A percentile compares a stretch with the other conserved stretches of the same genome.
Evolutionary conservation across 2,888 invertebrate species (phyloP).

Genomic region (Chloroclystis v-ata): DNA sequence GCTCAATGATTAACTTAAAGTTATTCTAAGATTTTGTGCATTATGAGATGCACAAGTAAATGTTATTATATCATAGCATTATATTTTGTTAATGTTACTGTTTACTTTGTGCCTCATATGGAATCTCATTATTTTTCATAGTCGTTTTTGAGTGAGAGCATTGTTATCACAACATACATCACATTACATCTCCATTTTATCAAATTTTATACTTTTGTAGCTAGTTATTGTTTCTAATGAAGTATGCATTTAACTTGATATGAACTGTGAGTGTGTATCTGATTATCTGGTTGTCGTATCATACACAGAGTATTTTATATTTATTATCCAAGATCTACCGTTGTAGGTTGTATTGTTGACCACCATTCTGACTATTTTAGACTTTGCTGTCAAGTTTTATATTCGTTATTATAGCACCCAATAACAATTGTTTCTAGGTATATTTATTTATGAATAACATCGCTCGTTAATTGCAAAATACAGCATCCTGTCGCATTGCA

Average conservation of each 20-base stretch:
- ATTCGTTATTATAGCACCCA: too few relatives aligned
- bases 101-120: conserved; percentile 68
- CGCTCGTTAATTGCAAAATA: too few relatives aligned
- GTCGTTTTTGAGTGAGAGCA: conserved; percentile 33
- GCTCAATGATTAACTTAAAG: conserved; percentile 76
- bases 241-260: conserved; percentile 15
- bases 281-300: too few relatives aligned
- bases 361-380: too few relatives aligned
- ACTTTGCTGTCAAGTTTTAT: too few relatives aligned
- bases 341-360: too few relatives aligned
- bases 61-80: conserved; percentile 51
- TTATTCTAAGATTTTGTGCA: conserved; percentile 68
- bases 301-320: too few relatives aligned
- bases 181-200: conserved; percentile 12
- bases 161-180: conserved; percentile 51
- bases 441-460: too few relatives aligned
- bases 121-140: conserved; percentile 68
- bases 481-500: too few relatives aligned
- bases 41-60: conserved; percentile 64
- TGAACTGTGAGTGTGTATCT: too few relatives aligned
- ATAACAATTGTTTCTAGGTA: neutral
- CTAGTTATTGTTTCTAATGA: conserved; percentile 4
- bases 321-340: neutral
- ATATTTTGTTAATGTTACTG: conserved; percentile 66
- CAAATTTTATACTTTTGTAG: conserved; percentile 5